These are phyloP conservation scores for Amphiura filiformis DNA, from an alignment of 35 echinoderm and acorn worm species.

Conservation along the genomic window DNA sequence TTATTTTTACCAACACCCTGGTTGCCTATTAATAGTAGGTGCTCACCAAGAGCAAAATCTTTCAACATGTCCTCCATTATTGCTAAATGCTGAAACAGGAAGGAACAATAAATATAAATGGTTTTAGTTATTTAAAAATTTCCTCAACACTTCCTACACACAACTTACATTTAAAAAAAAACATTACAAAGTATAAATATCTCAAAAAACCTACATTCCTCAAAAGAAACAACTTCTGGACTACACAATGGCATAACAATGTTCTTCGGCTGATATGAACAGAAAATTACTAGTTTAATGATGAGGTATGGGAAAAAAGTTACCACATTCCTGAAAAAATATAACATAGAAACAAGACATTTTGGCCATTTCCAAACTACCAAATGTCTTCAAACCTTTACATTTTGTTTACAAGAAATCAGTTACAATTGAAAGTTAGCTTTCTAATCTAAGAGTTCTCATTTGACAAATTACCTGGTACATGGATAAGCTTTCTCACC, in stretches of 20 bases:
- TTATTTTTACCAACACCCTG: slow-evolving; percentile 99
- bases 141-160: not conserved
- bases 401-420: too few relatives aligned
- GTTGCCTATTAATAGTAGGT: slow-evolving; percentile 92
- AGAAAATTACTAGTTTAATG: too few relatives aligned
- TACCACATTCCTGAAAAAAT: not conserved
- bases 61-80: slow-evolving; percentile 99
- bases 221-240: not conserved
- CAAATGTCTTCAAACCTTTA: not conserved
- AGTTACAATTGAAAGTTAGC: too few relatives aligned
- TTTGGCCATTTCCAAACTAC: not conserved
- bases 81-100: slow-evolving; percentile 61
- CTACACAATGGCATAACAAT: not conserved
- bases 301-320: too few relatives aligned
- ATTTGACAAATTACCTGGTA: too few relatives aligned
- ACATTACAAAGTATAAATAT: not conserved
- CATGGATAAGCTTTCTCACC: too few relatives aligned
- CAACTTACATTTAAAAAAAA: not conserved
- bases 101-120: not conserved
- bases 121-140: not conserved
- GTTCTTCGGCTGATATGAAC: not conserved
- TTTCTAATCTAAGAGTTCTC: too few relatives aligned
- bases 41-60: slow-evolving; percentile 85
- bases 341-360: not conserved
- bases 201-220: not conserved